Evolutionary conservation across 2,888 invertebrate species (phyloP).

Genomic region (Diachrysia chrysitis): DNA sequence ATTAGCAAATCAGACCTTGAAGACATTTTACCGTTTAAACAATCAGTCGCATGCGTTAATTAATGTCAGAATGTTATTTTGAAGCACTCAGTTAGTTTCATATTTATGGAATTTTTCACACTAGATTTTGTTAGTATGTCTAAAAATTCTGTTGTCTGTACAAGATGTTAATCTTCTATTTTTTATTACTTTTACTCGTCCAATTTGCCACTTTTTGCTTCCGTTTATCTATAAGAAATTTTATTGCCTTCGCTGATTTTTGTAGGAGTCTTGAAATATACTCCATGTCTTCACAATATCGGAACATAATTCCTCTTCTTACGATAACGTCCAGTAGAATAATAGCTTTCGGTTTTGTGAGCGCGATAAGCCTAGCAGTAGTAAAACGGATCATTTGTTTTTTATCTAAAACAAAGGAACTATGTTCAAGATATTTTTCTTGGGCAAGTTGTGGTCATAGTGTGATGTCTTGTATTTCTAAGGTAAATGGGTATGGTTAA

Average conservation of each 20-base stretch:
- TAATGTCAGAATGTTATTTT: not conserved
- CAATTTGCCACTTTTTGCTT: not conserved
- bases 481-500: not conserved
- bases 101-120: no score
- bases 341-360: conserved; percentile 45
- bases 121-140: not conserved
- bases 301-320: conserved; percentile 37
- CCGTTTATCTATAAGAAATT: not conserved
- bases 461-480: not conserved
- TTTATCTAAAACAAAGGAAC: not conserved
- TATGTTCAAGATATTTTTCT: not conserved
- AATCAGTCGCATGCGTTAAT: not conserved
- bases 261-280: conserved; percentile 11
- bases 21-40: not conserved
- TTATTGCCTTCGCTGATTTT: not conserved
- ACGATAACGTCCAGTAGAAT: conserved; percentile 44
- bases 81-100: not conserved
- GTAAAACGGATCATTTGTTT: conserved; percentile 53
- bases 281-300: conserved; percentile 12
- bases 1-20: not conserved
- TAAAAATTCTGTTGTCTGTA: not conserved
- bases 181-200: not conserved
- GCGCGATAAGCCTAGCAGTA: conserved; percentile 38
- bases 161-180: not conserved
- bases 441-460: not conserved